Conservation (phyloP, 2,797 vertebrate genomes). For the Muscicapa striata region DNA sequence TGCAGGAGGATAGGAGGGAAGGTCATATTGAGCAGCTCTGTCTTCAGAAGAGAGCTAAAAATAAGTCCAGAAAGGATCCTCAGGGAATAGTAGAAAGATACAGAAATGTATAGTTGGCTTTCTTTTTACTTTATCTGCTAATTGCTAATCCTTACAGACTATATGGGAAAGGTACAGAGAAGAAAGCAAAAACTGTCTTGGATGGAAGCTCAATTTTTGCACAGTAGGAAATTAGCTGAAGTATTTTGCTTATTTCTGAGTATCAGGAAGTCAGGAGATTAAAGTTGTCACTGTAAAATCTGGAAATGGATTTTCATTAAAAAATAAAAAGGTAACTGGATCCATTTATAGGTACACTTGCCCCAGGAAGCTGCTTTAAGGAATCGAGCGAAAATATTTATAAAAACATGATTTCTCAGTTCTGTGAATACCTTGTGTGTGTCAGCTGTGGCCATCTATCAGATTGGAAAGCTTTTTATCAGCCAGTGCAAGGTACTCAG, state of each 20-base stretch:
- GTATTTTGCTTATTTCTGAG: not conserved
- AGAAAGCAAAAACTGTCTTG: not conserved
- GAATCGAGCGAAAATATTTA: not conserved
- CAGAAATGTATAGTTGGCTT: not conserved
- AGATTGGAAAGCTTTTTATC: not conserved
- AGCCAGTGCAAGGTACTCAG: not conserved
- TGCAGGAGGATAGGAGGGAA: not conserved
- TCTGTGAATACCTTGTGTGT: not conserved
- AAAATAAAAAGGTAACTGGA: not conserved
- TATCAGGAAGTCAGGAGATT: not conserved
- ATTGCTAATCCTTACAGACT: not conserved
- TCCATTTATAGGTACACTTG: not conserved
- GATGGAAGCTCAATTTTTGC: not conserved
- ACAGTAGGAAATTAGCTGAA: not conserved
- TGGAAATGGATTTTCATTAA: not conserved
- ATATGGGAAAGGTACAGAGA: not conserved
- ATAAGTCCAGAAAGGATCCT: not conserved
- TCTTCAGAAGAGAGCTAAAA: slow-evolving; percentile 18
- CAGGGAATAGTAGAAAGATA: not conserved
- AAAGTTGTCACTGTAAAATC: not conserved
- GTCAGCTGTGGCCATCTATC: fast-evolving
- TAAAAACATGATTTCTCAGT: not conserved
- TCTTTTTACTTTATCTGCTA: slow-evolving; percentile 1
- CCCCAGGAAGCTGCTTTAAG: not conserved
- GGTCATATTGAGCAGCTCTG: not conserved